Evolutionary conservation across 2,113 vertebrate genomes (phyloP).

Genomic region (Rhea americana): DNA sequence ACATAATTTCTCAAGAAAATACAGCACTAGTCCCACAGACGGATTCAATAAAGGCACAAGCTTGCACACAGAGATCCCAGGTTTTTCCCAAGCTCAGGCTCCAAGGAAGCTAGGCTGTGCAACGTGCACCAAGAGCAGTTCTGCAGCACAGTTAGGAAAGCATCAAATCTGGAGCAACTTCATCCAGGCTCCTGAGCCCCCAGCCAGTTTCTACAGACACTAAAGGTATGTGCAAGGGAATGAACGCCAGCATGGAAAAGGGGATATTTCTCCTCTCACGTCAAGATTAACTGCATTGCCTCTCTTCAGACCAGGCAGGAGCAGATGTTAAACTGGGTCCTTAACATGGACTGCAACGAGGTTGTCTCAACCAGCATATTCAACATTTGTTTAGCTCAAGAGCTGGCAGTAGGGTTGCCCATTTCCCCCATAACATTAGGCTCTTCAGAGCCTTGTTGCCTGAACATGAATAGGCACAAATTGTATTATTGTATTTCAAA

Average conservation of each 20-base stretch:
- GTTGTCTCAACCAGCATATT: not conserved
- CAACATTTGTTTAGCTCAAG: not conserved
- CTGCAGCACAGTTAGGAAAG: rapidly evolving
- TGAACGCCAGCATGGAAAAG: not conserved
- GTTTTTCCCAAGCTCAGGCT: not conserved
- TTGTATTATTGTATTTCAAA: not conserved
- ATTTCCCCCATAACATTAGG: not conserved
- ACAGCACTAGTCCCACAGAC: not conserved
- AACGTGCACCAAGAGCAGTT: not conserved
- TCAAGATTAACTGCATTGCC: not conserved
- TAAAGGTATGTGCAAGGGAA: not conserved
- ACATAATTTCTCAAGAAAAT: not conserved
- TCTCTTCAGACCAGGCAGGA: not conserved
- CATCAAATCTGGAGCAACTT: not conserved
- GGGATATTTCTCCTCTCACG: rapidly evolving
- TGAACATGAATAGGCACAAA: not conserved
- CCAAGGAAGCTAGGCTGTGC: not conserved
- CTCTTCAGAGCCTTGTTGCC: not conserved
- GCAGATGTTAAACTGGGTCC: not conserved
- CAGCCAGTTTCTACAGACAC: rapidly evolving
- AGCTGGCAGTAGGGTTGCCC: not conserved
- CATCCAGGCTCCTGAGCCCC: not conserved
- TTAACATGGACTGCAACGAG: not conserved
- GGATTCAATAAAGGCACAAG: not conserved
- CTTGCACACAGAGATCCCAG: not conserved